Evolutionary conservation across 2,797 vertebrate species (phyloP).

Genomic region (Todus mexicanus): DNA sequence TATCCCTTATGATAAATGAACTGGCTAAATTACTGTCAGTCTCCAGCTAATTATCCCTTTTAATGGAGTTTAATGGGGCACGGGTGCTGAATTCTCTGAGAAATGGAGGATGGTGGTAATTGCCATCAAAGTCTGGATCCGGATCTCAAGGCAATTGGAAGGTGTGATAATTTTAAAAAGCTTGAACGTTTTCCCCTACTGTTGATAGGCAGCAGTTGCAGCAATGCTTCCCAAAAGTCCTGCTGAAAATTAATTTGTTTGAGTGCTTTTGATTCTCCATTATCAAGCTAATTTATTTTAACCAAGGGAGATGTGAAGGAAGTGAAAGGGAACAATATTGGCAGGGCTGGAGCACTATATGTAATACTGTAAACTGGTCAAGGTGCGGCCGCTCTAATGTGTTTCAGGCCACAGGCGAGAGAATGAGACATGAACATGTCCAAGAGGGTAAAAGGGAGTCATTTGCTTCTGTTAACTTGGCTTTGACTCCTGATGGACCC

Average conservation of each 20-base stretch:
- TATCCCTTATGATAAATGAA: constrained; percentile 26
- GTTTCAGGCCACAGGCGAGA: not conserved
- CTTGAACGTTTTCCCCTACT: not conserved
- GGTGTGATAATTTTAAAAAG: not conserved
- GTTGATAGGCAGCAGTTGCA: not conserved
- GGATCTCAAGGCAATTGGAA: not conserved
- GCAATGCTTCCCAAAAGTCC: not conserved
- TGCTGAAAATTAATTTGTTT: not conserved
- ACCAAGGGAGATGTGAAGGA: not conserved
- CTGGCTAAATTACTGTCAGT: constrained; percentile 13
- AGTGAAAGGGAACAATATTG: not conserved
- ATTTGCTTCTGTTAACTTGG: not conserved
- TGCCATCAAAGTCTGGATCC: not conserved
- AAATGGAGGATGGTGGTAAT: not conserved
- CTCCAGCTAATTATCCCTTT: constrained; percentile 23
- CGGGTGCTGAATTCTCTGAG: not conserved
- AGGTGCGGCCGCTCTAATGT: not conserved
- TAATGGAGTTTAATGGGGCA: not conserved
- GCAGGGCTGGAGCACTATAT: not conserved
- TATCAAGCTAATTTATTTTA: not conserved
- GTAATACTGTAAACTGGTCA: not conserved
- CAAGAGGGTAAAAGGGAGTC: not conserved
- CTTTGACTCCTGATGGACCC: not conserved
- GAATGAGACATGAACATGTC: not conserved
- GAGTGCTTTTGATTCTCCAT: not conserved